These are phyloP conservation scores for Prietella phreatophila DNA, from an alignment of 2,113 vertebrate genomes.

Conservation along the genomic window DNA sequence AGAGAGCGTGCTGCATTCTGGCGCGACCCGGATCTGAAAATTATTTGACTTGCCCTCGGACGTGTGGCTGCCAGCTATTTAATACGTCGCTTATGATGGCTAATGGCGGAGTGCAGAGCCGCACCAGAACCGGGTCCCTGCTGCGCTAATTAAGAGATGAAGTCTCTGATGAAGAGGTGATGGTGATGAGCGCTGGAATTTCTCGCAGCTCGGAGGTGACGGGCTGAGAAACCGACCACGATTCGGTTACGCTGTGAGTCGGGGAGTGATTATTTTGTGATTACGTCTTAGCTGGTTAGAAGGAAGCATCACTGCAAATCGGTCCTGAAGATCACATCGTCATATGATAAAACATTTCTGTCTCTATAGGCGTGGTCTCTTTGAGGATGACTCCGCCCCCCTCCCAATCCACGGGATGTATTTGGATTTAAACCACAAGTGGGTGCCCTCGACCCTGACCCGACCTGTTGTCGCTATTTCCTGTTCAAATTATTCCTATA, in stretches of 20 bases:
- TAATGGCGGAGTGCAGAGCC: conserved; percentile 42
- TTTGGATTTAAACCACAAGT: neutral
- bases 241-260: neutral
- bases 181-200: neutral
- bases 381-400: neutral
- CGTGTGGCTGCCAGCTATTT: conserved; percentile 44
- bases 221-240: neutral
- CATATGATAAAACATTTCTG: neutral
- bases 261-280: neutral
- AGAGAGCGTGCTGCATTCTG: conserved; percentile 35
- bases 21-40: conserved; percentile 40
- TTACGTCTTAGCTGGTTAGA: neutral
- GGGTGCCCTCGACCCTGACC: too few species aligned
- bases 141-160: conserved; percentile 30
- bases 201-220: neutral
- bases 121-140: conserved; percentile 8
- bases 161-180: neutral
- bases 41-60: conserved; percentile 54
- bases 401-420: too few species aligned
- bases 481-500: neutral
- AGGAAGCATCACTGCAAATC: neutral
- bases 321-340: neutral
- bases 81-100: conserved; percentile 41
- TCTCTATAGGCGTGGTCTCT: neutral
- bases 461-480: too few species aligned